These are phyloP conservation scores for Julus scandinavius DNA, from an alignment of 2,888 invertebrate species.

Conservation along the genomic window DNA sequence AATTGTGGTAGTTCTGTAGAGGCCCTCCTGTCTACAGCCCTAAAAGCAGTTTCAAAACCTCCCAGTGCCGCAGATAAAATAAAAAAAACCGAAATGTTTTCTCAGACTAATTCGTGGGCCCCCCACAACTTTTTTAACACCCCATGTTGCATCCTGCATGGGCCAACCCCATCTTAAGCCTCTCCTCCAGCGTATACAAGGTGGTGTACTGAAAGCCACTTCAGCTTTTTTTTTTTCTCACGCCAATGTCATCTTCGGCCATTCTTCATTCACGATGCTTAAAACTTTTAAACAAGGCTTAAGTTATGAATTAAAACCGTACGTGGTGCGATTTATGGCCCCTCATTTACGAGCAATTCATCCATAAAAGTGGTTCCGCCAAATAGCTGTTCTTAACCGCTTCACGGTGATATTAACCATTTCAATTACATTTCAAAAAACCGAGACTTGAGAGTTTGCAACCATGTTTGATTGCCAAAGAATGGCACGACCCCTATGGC, in stretches of 20 bases:
- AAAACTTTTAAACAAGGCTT: background rate
- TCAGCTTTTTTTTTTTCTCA: background rate
- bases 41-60: background rate
- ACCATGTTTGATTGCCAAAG: background rate
- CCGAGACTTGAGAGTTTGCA: background rate
- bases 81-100: background rate
- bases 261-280: background rate
- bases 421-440: background rate
- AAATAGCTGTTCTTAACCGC: conserved; percentile 1
- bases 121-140: background rate
- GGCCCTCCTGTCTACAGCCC: background rate
- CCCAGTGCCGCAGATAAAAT: background rate
- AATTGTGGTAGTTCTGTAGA: background rate
- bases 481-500: background rate
- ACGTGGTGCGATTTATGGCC: background rate
- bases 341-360: conserved; percentile 17
- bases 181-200: background rate
- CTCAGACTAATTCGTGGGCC: background rate
- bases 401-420: conserved; percentile 35
- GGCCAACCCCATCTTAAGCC: conserved; percentile 20
- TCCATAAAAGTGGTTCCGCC: background rate
- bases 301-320: background rate
- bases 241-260: background rate
- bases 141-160: background rate
- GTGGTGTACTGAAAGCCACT: background rate